These are phyloP conservation scores for Lasaia peninsularis DNA, from an alignment of 1,140 invertebrate species.

Conservation along the genomic window DNA sequence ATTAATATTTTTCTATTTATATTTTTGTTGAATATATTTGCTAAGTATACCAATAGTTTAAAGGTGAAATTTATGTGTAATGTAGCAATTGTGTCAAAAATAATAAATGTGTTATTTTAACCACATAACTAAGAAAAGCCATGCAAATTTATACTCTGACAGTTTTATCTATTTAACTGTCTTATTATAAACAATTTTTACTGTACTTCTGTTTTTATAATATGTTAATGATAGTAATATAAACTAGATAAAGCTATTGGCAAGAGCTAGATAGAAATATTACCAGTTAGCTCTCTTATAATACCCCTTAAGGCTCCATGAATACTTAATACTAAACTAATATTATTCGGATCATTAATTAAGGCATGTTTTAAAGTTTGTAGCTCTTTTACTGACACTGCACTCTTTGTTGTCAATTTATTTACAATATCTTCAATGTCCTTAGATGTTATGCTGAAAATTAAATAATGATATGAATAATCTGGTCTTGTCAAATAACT, in stretches of 20 bases:
- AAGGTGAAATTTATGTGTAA: no score
- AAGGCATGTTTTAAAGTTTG: slow-evolving; percentile 58
- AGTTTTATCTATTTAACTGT: no score
- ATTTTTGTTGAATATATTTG: no score
- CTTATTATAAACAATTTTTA: no score
- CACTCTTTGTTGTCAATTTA: slow-evolving; percentile 50
- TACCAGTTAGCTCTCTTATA: slow-evolving; percentile 67
- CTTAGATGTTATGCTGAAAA: slow-evolving; percentile 41
- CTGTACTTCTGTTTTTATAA: no score
- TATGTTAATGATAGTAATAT: no score
- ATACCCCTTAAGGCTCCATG: slow-evolving; percentile 64
- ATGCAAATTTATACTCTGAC: not conserved
- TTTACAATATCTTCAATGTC: slow-evolving; percentile 38
- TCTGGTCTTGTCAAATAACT: not conserved
- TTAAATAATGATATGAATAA: no score
- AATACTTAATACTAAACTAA: slow-evolving; percentile 53
- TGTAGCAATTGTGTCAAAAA: no score
- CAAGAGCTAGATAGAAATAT: not conserved
- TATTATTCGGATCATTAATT: slow-evolving; percentile 51
- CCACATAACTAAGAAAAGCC: not conserved
- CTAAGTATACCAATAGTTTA: no score
- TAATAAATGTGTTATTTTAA: no score
- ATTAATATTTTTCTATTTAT: no score
- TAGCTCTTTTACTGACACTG: slow-evolving; percentile 38
- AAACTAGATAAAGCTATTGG: not conserved